Percentiles rank a stretch among this genome's conserved stretches.
Conservation (phyloP, 1,140 invertebrate species). For the Drosophila navojoa region DNA sequence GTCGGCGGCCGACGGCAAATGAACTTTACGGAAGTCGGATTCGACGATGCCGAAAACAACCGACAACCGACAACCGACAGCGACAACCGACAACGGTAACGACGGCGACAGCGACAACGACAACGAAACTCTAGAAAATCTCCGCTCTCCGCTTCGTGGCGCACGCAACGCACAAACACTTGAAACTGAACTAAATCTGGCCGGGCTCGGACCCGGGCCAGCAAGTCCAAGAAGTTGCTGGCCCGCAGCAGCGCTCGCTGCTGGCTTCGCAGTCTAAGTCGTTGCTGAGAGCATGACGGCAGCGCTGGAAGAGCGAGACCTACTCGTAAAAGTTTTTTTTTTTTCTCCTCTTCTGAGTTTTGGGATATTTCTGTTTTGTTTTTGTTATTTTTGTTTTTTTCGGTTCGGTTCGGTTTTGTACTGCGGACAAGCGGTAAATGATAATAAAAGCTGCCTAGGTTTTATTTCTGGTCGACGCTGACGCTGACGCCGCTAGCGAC, state of each 20-base stretch:
- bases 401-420: conserved; percentile 25
- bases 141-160: conserved; percentile 74
- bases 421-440: conserved; percentile 70
- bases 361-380: conserved; percentile 27
- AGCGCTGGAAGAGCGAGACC: conserved; percentile 65
- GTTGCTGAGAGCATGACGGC: conserved; percentile 71
- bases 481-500: conserved; percentile 40
- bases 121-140: conserved; percentile 54
- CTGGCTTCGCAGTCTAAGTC: conserved; percentile 30
- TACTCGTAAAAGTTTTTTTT: conserved; percentile 37
- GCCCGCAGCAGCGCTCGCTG: conserved; percentile 59
- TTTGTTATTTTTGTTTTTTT: too few relatives aligned
- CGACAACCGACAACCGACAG: conserved; percentile 29
- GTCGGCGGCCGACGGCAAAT: conserved; percentile 48
- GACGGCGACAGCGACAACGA: conserved; percentile 40
- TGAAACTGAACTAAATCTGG: conserved; percentile 83
- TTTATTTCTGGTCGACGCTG: conserved; percentile 41
- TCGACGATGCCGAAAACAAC: conserved; percentile 28
- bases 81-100: too few relatives aligned
- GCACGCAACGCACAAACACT: conserved; percentile 83
- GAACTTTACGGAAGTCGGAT: conserved; percentile 48
- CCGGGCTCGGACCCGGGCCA: conserved; percentile 68
- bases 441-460: conserved; percentile 71
- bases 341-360: conserved; percentile 16
- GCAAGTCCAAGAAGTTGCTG: conserved; percentile 84